Evolutionary conservation across 2,113 vertebrate species (phyloP), one percentile per base, ranked within the genome.

Genomic region (Halichoeres trimaculatus): DNA sequence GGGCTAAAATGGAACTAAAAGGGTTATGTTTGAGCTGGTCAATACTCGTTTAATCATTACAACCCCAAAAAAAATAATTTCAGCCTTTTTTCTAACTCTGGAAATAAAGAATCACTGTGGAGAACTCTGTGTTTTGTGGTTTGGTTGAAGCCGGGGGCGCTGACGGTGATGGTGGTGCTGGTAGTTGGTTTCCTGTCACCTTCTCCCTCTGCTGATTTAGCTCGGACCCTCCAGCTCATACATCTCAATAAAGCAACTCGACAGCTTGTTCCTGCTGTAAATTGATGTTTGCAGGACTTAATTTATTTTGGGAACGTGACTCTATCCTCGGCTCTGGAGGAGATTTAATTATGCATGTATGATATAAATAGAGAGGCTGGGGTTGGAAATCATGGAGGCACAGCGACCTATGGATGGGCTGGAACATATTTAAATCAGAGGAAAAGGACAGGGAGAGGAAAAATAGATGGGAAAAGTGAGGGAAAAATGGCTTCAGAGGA

Each of bases 261-360:
- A 72, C 77, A 83, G 78, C 58, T 70, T 57, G 26, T 74, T 71
- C 72, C 57, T 79, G 57, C 67, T 78, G 48, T 64, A 81, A 75
- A 76, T 75, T 53, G 54, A 77, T 75, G 64, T 83, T 83, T 78
- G 72, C 58, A 17, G 62, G 64, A 70, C 73, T 78, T 73, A 43
- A 90, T 87, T 75, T 61, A 75, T 75, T 78, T 57, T 6, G 40
- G 54, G 57, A 62, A 24, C 24, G 19, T 56, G 62, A 57, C 51
- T 73, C 30, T 61, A 52, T 81, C 38, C 47, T 68, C 23, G 69
- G 20, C 20, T 71, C 22, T 20, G 56, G 17, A 34, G 36, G 56
- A 60, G 23, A 84, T 75, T 80, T 83, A 83, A 89, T 89, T 77
- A 88, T 54, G 60, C 14, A 57, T 63, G 41, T 79, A 59, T 76